Evolutionary conservation across 2,797 vertebrate species (phyloP), one percentile per base, ranked within the genome.

Genomic region (Crenuchus spilurus): DNA sequence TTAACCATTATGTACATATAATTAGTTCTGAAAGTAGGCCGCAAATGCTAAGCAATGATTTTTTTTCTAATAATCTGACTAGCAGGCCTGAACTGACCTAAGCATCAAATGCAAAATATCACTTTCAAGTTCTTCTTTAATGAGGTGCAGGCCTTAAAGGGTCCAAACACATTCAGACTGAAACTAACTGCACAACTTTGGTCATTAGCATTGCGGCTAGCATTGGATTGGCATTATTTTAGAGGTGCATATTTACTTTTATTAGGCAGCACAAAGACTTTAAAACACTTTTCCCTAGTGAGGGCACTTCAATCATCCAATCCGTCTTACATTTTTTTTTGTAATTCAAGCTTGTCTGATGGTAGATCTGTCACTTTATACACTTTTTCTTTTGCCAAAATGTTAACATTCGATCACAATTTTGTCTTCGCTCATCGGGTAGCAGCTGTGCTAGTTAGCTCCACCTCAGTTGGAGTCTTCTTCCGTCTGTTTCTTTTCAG

Each of bases 201-300:
- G 65, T 75, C 80, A 70, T 81, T 85, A 81, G 70, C 72, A 70
- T 41, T 58, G 31, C 82, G 78, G 79, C 70, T 85, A 63, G 75
- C 63, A 78, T 80, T 78, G 70, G 13, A 72, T 78, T 89, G 87
- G 84, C 82, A 63, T 60, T 39, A 51, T 66, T 84, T 87, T 64
- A 82, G 74, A 87, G 71, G 3, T 35, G 31, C 57, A 72, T 39
- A 24, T 30, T 54, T 58, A 9, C 9, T 7, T 67, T 44, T 75
- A 41, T 18, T 76, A 80, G 9, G 77, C 72, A 24, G 72, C 26
- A 68, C 60, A 74, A 77, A 55, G 20, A 51, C 7, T 28, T 20
- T n/a, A 20, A 54, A 1, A 48, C 26, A 10, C 13, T 9, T 35
- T 67, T 28, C 16, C 20, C 16, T 52, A 49, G 16, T 64, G 18